Percentiles rank a stretch among this genome's conserved stretches.
phyloP scores from a whole-genome alignment of 92 coral and sea anemone species.

The Epizoanthus illoricatus region DNA sequence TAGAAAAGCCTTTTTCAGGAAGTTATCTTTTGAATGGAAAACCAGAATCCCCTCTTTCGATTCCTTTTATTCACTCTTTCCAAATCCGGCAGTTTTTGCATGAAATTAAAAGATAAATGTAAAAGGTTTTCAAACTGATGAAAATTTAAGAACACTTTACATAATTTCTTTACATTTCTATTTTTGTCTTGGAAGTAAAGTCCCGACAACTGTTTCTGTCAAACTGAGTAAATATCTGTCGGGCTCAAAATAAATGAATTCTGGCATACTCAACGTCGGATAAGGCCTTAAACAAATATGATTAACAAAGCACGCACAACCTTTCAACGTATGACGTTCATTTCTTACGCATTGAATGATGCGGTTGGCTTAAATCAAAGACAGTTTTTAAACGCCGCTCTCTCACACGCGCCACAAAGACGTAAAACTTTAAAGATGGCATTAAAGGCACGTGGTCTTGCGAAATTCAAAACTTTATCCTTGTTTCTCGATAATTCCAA shows the following conservation, averaged over 20 bases:
- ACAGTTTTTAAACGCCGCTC: constrained; percentile 13
- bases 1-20: background rate
- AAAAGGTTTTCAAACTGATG: constrained; percentile 1
- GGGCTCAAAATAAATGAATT: constrained; percentile 71
- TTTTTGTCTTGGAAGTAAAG: constrained; percentile 62
- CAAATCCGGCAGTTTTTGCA: background rate
- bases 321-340: constrained; percentile 55
- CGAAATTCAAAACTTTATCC: background rate
- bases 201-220: constrained; percentile 57
- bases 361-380: constrained; percentile 31
- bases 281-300: constrained; percentile 61
- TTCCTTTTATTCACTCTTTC: background rate
- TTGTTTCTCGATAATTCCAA: background rate
- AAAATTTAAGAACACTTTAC: background rate
- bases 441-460: constrained; percentile 11
- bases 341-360: constrained; percentile 18
- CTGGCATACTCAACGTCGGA: constrained; percentile 59
- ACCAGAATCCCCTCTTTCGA: background rate
- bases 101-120: constrained; percentile 4
- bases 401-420: constrained; percentile 18
- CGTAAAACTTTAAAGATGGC: background rate
- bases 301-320: constrained; percentile 37
- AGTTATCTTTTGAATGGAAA: constrained; percentile 6
- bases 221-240: constrained; percentile 58
- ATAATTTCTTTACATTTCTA: constrained; percentile 52